A percentile compares a stretch with the other conserved stretches of the same genome.
Conservation (phyloP, 2,113 vertebrate species). For the Ivindomyrus marchei region DNA sequence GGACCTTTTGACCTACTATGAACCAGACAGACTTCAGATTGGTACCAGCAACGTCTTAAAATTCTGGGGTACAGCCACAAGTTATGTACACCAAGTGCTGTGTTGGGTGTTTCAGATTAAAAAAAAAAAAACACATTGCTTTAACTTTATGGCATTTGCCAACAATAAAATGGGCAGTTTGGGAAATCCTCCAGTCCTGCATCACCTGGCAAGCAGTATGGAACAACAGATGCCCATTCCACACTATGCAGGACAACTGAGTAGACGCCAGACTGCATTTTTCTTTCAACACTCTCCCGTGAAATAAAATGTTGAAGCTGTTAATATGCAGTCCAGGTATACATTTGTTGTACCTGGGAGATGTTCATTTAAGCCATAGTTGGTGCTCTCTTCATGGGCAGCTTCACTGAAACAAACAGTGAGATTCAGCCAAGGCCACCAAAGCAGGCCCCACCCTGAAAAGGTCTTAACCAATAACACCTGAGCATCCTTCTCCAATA, state of each 20-base stretch:
- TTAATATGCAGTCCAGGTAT: not conserved
- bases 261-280: not conserved
- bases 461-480: not conserved
- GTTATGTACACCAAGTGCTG: too few species aligned
- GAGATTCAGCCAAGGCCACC: not conserved
- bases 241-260: not conserved
- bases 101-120: too few species aligned
- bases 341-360: not conserved
- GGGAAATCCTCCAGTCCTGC: not conserved
- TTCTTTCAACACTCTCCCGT: not conserved
- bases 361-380: not conserved
- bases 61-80: not conserved
- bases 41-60: not conserved
- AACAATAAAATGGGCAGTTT: not conserved
- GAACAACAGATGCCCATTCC: not conserved
- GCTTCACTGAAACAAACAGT: not conserved
- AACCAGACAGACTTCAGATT: not conserved
- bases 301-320: not conserved
- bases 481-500: not conserved
- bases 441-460: not conserved
- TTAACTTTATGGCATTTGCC: not conserved
- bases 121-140: too few species aligned
- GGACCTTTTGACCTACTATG: too few species aligned
- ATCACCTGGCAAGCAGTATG: not conserved
- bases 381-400: not conserved